Conservation (phyloP, 2,888 invertebrate genomes). For the Rhamnusium bicolor region DNA sequence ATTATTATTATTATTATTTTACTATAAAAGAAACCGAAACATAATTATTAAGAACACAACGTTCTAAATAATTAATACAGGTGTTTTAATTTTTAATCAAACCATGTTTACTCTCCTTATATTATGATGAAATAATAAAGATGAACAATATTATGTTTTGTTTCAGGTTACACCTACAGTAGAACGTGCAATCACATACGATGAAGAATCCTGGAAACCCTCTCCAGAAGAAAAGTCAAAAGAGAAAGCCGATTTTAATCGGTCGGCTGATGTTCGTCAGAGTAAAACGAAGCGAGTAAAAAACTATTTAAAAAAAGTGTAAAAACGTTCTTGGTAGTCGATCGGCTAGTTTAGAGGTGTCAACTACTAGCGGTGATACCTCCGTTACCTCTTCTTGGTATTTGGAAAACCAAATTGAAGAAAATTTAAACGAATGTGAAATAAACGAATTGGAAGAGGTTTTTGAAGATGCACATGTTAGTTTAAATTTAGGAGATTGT, state of each 20-base stretch:
- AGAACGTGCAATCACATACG: slow-evolving; percentile 66
- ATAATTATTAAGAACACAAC: too few relatives aligned
- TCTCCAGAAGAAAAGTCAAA: slow-evolving; percentile 60
- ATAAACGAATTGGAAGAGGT: slow-evolving; percentile 63
- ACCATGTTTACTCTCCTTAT: too few relatives aligned
- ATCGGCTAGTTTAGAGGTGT: slow-evolving; percentile 52
- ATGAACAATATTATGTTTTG: slow-evolving; percentile 10
- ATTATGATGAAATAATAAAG: too few relatives aligned
- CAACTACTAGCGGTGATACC: slow-evolving; percentile 37
- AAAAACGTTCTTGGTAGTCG: slow-evolving; percentile 70
- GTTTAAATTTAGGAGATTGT: slow-evolving; percentile 43
- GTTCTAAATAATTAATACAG: too few relatives aligned
- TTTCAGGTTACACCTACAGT: slow-evolving; percentile 69
- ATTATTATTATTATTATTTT: too few relatives aligned
- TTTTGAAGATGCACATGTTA: slow-evolving; percentile 60
- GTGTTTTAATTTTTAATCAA: too few relatives aligned
- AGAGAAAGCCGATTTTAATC: slow-evolving; percentile 61
- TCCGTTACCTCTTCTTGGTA: slow-evolving; percentile 62
- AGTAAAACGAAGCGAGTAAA: slow-evolving; percentile 74
- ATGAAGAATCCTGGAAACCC: slow-evolving; percentile 69
- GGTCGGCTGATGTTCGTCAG: slow-evolving; percentile 70
- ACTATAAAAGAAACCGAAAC: too few relatives aligned
- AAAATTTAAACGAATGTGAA: slow-evolving; percentile 60
- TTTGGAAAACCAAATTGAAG: slow-evolving; percentile 58
- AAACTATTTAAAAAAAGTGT: slow-evolving; percentile 73